A percentile compares a stretch with the other conserved stretches of the same genome.
Evolutionary conservation across 2,888 invertebrate species (phyloP).

Genomic region (Chaitophorus viminalis): DNA sequence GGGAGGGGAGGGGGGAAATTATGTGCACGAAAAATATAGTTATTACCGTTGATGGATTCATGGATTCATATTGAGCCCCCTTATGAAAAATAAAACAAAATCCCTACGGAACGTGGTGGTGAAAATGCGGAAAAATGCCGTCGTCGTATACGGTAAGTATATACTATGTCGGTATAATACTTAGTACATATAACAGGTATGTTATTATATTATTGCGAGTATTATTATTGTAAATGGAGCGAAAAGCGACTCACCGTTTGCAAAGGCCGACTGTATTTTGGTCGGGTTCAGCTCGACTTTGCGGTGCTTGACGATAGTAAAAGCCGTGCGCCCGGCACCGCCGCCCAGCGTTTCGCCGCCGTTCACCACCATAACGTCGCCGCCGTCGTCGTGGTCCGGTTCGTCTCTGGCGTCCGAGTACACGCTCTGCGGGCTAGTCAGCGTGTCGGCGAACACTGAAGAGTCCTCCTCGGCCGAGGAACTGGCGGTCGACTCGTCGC

Average conservation of each 20-base stretch:
- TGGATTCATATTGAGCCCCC: too few relatives aligned
- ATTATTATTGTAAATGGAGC: neutral
- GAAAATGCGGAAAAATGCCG: too few relatives aligned
- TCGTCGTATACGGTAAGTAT: too few relatives aligned
- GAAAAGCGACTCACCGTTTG: constrained; percentile 49
- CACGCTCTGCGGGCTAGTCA: constrained; percentile 71
- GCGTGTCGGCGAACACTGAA: constrained; percentile 81
- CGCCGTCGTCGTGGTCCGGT: constrained; percentile 63
- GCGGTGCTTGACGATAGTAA: constrained; percentile 73
- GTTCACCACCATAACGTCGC: constrained; percentile 61
- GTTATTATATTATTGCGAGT: neutral
- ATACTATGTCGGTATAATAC: too few relatives aligned
- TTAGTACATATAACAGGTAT: neutral
- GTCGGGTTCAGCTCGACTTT: constrained; percentile 73
- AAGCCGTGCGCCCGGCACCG: constrained; percentile 68
- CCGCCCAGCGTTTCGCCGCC: constrained; percentile 62
- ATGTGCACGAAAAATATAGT: too few relatives aligned
- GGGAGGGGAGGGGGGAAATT: too few relatives aligned
- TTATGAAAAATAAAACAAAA: too few relatives aligned
- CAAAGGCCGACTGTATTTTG: constrained; percentile 64
- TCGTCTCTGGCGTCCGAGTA: constrained; percentile 64
- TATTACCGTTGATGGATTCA: too few relatives aligned
- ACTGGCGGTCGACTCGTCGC: constrained; percentile 66
- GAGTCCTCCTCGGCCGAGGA: constrained; percentile 70
- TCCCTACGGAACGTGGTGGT: too few relatives aligned